Evolutionary conservation across 92 coral and sea anemone species (phyloP).

Genomic region (Porites cylindrica): DNA sequence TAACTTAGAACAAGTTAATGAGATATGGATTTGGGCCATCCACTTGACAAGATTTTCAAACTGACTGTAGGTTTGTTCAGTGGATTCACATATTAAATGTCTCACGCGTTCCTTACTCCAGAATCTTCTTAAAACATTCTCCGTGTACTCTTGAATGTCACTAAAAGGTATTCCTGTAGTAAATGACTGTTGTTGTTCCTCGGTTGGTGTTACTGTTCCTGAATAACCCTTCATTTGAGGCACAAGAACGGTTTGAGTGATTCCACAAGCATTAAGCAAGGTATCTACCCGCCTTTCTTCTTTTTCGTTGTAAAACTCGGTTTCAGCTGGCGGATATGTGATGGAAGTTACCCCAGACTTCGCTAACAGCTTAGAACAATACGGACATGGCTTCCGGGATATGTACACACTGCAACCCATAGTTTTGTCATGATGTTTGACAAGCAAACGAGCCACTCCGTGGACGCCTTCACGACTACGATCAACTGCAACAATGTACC

Average conservation of each 20-base stretch:
- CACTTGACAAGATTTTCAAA: slow-evolving; percentile 24
- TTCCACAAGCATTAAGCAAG: slow-evolving; percentile 35
- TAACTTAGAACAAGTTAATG: slow-evolving; percentile 1
- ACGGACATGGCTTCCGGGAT: slow-evolving; percentile 79
- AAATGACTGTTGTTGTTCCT: background rate
- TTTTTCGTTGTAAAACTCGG: slow-evolving; percentile 49
- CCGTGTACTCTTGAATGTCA: slow-evolving; percentile 4
- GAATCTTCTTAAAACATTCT: background rate
- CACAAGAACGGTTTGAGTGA: slow-evolving; percentile 18
- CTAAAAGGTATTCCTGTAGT: background rate
- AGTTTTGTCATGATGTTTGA: slow-evolving; percentile 63
- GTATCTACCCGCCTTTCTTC: slow-evolving; percentile 50
- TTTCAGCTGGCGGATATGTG: slow-evolving; percentile 69
- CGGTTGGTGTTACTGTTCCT: background rate
- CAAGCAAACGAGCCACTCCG: slow-evolving; percentile 66
- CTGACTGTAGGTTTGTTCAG: background rate
- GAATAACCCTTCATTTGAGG: slow-evolving; percentile 9
- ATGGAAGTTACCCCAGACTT: slow-evolving; percentile 65
- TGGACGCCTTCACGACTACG: slow-evolving; percentile 71
- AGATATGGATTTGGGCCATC: slow-evolving; percentile 25
- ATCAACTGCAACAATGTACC: slow-evolving; percentile 70
- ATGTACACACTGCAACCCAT: slow-evolving; percentile 63
- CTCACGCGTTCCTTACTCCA: slow-evolving; percentile 18
- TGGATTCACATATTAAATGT: background rate
- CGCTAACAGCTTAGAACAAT: slow-evolving; percentile 71